Conservation (phyloP, 2,888 invertebrate genomes). For the Plagodis pulveraria region DNA sequence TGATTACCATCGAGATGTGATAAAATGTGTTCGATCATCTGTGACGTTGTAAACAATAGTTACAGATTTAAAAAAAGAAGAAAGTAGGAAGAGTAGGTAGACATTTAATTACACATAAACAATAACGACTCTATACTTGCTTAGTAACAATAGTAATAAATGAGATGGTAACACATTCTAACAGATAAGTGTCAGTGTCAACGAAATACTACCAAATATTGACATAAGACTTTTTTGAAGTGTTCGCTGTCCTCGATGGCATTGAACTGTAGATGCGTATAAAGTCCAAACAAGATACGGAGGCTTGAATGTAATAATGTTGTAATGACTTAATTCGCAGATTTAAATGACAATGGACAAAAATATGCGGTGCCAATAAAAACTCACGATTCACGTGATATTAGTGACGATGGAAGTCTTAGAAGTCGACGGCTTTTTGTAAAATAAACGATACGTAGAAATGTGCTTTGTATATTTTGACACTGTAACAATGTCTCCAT, state of each 20-base stretch:
- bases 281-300: conserved; percentile 9
- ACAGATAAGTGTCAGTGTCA: conserved; percentile 13
- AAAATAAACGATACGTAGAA: too few relatives aligned
- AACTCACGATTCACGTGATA: too few relatives aligned
- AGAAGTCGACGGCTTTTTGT: too few relatives aligned
- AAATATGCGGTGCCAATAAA: too few relatives aligned
- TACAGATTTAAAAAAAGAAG: conserved; percentile 19
- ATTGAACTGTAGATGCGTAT: conserved; percentile 28
- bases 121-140: too few relatives aligned
- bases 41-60: background rate
- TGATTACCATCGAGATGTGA: conserved; percentile 34
- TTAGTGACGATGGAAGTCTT: too few relatives aligned
- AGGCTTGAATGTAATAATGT: background rate
- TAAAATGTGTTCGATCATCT: conserved; percentile 8
- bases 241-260: conserved; percentile 23
- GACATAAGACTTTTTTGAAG: conserved; percentile 20
- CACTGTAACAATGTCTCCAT: too few relatives aligned
- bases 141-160: too few relatives aligned
- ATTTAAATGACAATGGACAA: background rate
- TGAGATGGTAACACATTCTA: conserved; percentile 5
- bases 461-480: too few relatives aligned
- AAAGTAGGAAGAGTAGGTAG: conserved; percentile 12
- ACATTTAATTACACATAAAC: too few relatives aligned
- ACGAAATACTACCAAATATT: conserved; percentile 19
- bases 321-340: conserved; percentile 12